Evolutionary conservation across 2,113 vertebrate genomes (phyloP).

Genomic region (Desmodus rotundus): DNA sequence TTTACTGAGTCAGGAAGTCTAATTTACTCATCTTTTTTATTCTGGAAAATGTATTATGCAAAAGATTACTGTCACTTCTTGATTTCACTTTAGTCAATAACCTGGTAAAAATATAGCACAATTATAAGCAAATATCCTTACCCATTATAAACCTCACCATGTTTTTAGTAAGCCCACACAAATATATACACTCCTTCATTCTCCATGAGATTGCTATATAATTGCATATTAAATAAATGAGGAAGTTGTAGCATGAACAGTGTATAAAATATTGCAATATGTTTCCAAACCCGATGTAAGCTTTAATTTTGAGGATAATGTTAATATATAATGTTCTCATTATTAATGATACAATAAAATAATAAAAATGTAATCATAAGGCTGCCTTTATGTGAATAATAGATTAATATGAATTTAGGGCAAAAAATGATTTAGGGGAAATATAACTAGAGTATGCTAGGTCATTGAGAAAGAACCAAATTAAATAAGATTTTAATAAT

Average conservation of each 20-base stretch:
- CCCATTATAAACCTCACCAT: not conserved
- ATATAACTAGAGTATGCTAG: not conserved
- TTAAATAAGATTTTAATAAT: not conserved
- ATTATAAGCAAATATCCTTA: constrained; percentile 21
- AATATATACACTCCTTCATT: not conserved
- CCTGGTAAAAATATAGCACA: not conserved
- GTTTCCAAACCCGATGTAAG: not conserved
- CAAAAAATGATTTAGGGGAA: not conserved
- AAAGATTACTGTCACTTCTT: constrained; percentile 49
- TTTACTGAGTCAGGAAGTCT: constrained; percentile 49
- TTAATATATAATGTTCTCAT: not conserved
- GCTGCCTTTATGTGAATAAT: not conserved
- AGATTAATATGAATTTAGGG: not conserved
- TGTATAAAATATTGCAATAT: not conserved
- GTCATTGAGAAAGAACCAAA: not conserved
- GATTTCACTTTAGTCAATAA: constrained; percentile 63
- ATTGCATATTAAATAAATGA: not conserved
- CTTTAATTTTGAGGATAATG: not conserved
- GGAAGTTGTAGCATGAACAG: not conserved
- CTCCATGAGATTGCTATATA: not conserved
- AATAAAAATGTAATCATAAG: not conserved
- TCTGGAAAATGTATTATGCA: constrained; percentile 23
- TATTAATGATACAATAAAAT: not conserved
- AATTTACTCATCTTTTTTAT: constrained; percentile 56
- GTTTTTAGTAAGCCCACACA: not conserved